phyloP scores from a whole-genome alignment of 2,797 vertebrate genomes.

The Rhyacichthys aspro region DNA sequence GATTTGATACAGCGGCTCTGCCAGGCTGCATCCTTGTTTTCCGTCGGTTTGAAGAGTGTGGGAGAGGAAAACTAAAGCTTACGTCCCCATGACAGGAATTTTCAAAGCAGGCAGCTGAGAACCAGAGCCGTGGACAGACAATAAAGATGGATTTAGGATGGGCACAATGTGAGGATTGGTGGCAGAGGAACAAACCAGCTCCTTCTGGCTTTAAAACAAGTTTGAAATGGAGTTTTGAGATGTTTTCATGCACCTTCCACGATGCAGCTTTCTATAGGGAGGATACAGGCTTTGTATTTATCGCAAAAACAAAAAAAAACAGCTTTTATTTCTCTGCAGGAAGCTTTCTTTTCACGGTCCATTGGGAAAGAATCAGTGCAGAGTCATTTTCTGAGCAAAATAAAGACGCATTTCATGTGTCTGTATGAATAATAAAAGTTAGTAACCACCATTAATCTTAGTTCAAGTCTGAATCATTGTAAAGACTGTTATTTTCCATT shows the following conservation, averaged over 20 bases:
- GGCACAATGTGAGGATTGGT: constrained; percentile 44
- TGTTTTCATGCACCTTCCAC: constrained; percentile 45
- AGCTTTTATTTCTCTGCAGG: constrained; percentile 42
- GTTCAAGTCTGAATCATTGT: too few relatives aligned
- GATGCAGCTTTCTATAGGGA: constrained; percentile 18
- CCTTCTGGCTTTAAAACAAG: not conserved
- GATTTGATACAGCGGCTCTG: constrained; percentile 58
- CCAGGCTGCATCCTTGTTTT: constrained; percentile 43
- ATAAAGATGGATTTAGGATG: constrained; percentile 48
- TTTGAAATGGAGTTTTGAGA: constrained; percentile 31
- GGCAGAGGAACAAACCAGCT: constrained; percentile 60
- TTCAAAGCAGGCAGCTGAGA: constrained; percentile 51
- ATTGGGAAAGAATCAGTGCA: constrained; percentile 44
- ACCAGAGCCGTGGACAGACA: constrained; percentile 45
- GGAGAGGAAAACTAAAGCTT: constrained; percentile 61
- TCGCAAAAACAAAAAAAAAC: not conserved
- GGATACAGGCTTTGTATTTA: constrained; percentile 2
- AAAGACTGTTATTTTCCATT: too few relatives aligned
- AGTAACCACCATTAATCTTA: constrained; percentile 12
- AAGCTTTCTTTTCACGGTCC: constrained; percentile 35
- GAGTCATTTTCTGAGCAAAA: constrained; percentile 37
- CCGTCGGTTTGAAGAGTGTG: constrained; percentile 46
- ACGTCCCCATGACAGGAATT: constrained; percentile 50
- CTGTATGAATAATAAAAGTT: too few relatives aligned
- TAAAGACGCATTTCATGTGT: too few relatives aligned